Evolutionary conservation across 2,888 invertebrate species (phyloP).

Genomic region (Taenaris catops): DNA sequence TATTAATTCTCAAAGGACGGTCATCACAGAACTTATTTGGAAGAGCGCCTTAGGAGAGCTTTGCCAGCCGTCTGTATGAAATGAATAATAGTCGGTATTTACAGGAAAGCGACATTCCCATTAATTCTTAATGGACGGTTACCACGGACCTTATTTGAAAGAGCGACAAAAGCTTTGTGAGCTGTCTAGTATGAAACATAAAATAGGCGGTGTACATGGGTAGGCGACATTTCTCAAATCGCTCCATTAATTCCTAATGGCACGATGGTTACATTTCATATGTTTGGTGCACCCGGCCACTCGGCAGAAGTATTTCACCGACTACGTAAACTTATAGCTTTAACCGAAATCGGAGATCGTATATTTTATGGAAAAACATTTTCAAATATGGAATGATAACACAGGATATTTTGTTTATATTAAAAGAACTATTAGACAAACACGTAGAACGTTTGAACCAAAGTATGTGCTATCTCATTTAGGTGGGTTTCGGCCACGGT

Average conservation of each 20-base stretch:
- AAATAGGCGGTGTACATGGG: conserved; percentile 66
- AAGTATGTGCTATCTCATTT: too few relatives aligned
- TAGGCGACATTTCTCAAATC: conserved; percentile 75
- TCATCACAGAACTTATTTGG: conserved; percentile 1
- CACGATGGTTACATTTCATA: conserved; percentile 72
- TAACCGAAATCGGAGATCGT: too few relatives aligned
- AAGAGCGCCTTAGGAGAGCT: neutral
- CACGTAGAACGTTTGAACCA: too few relatives aligned
- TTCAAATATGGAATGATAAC: too few relatives aligned
- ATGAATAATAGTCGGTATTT: conserved; percentile 12
- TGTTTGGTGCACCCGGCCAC: conserved; percentile 69
- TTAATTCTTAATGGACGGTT: conserved; percentile 12
- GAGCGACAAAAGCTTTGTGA: conserved; percentile 15
- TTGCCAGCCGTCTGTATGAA: conserved; percentile 1
- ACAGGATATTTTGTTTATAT: too few relatives aligned
- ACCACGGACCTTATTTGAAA: conserved; percentile 10
- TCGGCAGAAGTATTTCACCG: conserved; percentile 69
- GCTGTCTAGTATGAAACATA: conserved; percentile 44
- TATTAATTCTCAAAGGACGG: conserved; percentile 72
- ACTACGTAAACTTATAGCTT: conserved; percentile 54
- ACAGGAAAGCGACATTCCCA: conserved; percentile 7
- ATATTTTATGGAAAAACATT: too few relatives aligned
- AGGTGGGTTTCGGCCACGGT: too few relatives aligned
- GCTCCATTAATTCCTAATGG: conserved; percentile 77
- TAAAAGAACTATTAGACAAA: too few relatives aligned